These are phyloP conservation scores for Hybognathus amarus DNA, from an alignment of 2,797 vertebrate genomes.

Conservation along the genomic window DNA sequence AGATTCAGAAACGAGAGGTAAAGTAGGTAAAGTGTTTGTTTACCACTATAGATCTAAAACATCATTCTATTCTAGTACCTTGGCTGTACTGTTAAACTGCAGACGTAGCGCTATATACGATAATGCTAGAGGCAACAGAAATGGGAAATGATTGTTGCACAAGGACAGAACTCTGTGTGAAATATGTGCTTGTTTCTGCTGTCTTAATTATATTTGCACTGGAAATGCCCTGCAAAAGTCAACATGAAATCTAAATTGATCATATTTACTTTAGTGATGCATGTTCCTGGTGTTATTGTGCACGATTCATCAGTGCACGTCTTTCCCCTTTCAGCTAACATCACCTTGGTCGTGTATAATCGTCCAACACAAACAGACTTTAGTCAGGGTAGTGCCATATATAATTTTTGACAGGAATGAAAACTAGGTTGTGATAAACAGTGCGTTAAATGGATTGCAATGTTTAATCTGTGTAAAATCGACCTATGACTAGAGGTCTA, in stretches of 20 bases:
- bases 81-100: constrained; percentile 18
- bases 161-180: constrained; percentile 24
- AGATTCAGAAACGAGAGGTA: constrained; percentile 1
- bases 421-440: neutral
- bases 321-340: neutral
- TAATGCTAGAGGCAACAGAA: neutral
- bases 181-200: constrained; percentile 11
- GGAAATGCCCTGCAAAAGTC: constrained; percentile 11
- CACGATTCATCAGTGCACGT: neutral
- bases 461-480: constrained; percentile 6
- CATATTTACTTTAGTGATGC: neutral
- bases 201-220: constrained; percentile 48
- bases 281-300: neutral
- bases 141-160: constrained; percentile 37
- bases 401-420: neutral
- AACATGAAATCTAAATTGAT: constrained; percentile 12
- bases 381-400: neutral
- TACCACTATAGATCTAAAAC: neutral
- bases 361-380: neutral
- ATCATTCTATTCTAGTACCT: constrained; percentile 1
- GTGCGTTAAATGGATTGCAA: neutral
- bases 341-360: neutral
- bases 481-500: neutral
- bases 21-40: constrained; percentile 23
- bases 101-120: neutral